Evolutionary conservation across 64 coral and sea anemone genomes (phyloP).

Genomic region (Montipora sp.): DNA sequence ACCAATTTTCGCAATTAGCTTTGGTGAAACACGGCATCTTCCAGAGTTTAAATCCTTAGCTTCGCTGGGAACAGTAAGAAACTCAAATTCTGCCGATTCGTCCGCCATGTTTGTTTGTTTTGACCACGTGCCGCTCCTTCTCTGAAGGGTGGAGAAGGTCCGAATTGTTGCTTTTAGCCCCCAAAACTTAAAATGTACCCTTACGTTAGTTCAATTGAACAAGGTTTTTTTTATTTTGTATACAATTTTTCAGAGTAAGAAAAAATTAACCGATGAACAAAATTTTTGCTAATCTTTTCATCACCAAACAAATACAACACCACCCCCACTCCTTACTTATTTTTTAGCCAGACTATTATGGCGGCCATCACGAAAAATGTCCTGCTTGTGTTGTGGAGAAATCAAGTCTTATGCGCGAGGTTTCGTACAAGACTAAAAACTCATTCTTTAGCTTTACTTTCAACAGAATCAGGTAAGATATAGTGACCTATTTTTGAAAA

Average conservation of each 20-base stretch:
- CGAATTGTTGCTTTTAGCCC: background rate
- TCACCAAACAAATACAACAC: no score
- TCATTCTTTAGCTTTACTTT: background rate
- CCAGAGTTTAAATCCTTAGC: conserved; percentile 92
- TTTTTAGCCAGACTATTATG: background rate
- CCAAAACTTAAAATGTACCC: no score
- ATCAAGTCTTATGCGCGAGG: background rate
- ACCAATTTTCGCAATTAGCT: conserved; percentile 63
- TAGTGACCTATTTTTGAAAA: background rate
- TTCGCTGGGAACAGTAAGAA: conserved; percentile 71
- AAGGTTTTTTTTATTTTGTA: no score
- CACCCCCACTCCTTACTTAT: no score
- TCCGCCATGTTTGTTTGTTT: conserved; percentile 77
- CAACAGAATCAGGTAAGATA: conserved; percentile 30
- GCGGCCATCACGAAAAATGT: background rate
- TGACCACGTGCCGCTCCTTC: background rate
- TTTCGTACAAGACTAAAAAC: background rate
- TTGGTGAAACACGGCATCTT: conserved; percentile 74
- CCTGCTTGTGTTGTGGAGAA: background rate
- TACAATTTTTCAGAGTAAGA: no score
- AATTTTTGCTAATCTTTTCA: no score
- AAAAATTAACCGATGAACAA: no score
- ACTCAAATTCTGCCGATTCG: background rate
- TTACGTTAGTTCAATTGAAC: no score
- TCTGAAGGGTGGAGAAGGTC: conserved; percentile 12